Evolutionary conservation across 1,140 invertebrate species (phyloP), one percentile per base, ranked within the genome.

Genomic region (Sarcophaga bullata): DNA sequence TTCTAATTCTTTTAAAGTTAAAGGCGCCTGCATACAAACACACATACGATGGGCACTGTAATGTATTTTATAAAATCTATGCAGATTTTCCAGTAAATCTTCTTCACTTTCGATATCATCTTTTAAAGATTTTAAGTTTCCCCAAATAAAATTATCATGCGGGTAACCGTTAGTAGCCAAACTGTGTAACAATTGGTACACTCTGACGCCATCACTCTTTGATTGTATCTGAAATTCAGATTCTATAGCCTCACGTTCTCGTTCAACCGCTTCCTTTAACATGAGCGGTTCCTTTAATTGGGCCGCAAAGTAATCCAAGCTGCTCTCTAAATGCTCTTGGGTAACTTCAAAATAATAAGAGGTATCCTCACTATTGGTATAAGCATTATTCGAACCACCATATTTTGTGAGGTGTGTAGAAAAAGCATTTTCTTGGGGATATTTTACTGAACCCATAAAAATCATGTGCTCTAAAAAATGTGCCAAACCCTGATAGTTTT

Each of bases 401-500:
- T 94, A 93, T 91, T 95, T 95, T 90, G 92, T 93, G 58, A 97
- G 92, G 85, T 95, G 97, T 6, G 94, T 90, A 91, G 97, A 95
- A 86, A 97, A 96, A 84, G 94, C 95, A 90, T 97, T 97, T 90
- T 97, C 96, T 90, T 94, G 91, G 7, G 96, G 95, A 91, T 95
- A 97, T 86, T 96, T 97, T 86, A 95, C 92, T 62, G 95, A 97
- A 58, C 97, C 97, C 94, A 98, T 96, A 87, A 98, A 98, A 8
- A 99, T 94, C 97, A 98, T 98, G 88, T 99, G 97, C 89, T 99
- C 97, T 75, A 98, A 93, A 46, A 99, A 98, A 91, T 99, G 97
- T 1, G 97, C 97, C 85, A 98, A 87, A 1, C 98, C 98, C 84
- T 95, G 96, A 78, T 97, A 93, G 62, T 95, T 92, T 54, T 89